Conservation (phyloP, 23 tunicate genomes). For the Styela clava region DNA sequence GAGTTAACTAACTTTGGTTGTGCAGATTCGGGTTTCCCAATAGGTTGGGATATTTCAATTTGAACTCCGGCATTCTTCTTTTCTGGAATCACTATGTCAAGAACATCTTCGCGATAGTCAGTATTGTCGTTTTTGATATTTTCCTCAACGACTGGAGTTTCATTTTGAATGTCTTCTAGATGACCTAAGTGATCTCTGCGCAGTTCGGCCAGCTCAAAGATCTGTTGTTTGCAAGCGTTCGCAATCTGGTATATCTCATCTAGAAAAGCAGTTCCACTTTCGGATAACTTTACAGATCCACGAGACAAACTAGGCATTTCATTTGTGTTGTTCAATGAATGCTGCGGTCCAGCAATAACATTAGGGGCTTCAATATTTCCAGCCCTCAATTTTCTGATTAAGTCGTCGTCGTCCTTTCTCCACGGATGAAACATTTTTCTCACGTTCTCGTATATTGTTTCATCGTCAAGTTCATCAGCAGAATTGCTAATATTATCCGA, state of each 20-base stretch:
- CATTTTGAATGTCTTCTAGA: not conserved
- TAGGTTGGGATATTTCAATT: not conserved
- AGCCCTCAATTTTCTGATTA: not conserved
- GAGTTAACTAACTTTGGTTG: not conserved
- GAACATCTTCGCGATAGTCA: not conserved
- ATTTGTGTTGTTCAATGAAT: not conserved
- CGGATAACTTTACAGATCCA: not conserved
- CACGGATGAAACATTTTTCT: slow-evolving; percentile 8
- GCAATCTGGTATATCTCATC: not conserved
- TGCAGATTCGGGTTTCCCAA: not conserved
- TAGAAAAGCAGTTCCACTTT: not conserved
- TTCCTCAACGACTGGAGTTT: not conserved
- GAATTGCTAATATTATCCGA: not conserved
- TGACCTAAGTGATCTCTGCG: not conserved
- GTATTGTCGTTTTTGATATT: not conserved
- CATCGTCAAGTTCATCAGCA: slow-evolving; percentile 13
- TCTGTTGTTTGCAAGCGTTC: not conserved
- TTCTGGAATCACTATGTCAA: not conserved
- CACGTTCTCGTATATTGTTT: slow-evolving; percentile 15
- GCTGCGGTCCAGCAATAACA: not conserved
- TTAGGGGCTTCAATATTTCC: not conserved
- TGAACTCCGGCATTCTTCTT: not conserved
- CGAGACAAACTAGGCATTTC: not conserved
- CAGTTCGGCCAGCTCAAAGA: not conserved
- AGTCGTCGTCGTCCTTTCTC: not conserved